Evolutionary conservation across 2,888 invertebrate species (phyloP).

Genomic region (Cenopis cana): DNA sequence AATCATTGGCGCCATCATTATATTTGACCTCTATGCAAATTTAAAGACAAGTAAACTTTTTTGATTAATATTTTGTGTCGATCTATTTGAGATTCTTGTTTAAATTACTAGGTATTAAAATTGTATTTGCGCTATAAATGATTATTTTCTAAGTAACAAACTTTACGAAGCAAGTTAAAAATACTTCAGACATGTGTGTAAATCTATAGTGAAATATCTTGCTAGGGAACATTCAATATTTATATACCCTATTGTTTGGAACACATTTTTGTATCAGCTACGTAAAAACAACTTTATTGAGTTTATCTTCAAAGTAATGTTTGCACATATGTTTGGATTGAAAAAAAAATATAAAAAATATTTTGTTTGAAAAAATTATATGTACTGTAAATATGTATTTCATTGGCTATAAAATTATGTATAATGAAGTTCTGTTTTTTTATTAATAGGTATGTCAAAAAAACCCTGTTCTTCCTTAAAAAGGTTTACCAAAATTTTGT

Average conservation of each 20-base stretch:
- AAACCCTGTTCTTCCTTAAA: not conserved
- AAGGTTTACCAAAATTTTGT: not conserved
- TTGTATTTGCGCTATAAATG: not conserved
- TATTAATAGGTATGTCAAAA: slow-evolving; percentile 24
- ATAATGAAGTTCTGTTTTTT: slow-evolving; percentile 41
- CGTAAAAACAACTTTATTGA: not conserved
- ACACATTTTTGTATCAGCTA: not conserved
- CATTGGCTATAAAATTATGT: slow-evolving; percentile 44
- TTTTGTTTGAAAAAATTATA: slow-evolving; percentile 15
- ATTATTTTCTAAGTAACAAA: slow-evolving; percentile 8
- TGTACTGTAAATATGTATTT: slow-evolving; percentile 37
- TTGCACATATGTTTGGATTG: slow-evolving; percentile 44
- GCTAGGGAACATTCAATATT: not conserved
- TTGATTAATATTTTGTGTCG: not conserved
- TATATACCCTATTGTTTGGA: not conserved
- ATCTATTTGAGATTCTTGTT: not conserved
- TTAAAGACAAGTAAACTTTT: not conserved
- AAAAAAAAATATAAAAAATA: slow-evolving; percentile 45
- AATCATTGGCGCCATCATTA: not conserved
- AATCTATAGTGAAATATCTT: not conserved
- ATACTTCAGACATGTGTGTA: slow-evolving; percentile 39
- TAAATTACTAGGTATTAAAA: not conserved
- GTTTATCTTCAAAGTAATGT: not conserved
- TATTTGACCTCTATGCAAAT: not conserved
- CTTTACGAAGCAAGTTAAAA: slow-evolving; percentile 32